Evolutionary conservation across 1,140 invertebrate species (phyloP).

Genomic region (Branchinecta lindahli): DNA sequence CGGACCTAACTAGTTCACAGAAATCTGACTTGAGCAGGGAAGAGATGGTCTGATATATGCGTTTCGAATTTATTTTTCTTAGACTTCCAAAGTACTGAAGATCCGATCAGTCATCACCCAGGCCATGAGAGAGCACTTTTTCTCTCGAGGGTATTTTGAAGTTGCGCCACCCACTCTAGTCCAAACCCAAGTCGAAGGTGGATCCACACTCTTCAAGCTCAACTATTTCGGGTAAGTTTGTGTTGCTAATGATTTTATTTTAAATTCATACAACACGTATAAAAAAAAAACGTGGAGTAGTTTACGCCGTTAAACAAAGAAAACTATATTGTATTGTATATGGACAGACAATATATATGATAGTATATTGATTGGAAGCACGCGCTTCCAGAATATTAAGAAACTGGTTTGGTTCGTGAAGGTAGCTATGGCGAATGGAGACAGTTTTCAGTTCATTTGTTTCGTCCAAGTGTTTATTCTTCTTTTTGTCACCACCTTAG

Average conservation of each 20-base stretch:
- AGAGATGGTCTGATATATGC: no score
- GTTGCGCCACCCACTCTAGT: conserved; percentile 94
- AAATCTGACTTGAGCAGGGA: no score
- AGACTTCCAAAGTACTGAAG: conserved; percentile 75
- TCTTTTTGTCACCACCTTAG: no score
- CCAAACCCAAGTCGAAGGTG: conserved; percentile 90
- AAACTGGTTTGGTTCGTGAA: no score
- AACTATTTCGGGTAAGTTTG: conserved; percentile 74
- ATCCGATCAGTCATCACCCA: conserved; percentile 76
- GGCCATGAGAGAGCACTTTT: conserved; percentile 85
- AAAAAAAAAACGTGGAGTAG: no score
- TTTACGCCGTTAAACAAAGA: neutral
- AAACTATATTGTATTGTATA: conserved; percentile 2
- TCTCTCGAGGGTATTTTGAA: conserved; percentile 69
- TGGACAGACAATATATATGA: no score
- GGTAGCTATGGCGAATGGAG: no score
- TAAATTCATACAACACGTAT: neutral
- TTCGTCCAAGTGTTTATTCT: no score
- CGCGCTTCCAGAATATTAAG: no score
- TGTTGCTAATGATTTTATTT: conserved; percentile 9
- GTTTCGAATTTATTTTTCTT: conserved; percentile 24
- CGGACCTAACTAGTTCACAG: no score
- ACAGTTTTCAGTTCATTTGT: no score
- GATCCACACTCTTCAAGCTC: conserved; percentile 90
- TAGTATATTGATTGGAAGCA: no score